Conservation (phyloP, 2,113 vertebrate genomes). For the Emydocephalus ijimae region DNA sequence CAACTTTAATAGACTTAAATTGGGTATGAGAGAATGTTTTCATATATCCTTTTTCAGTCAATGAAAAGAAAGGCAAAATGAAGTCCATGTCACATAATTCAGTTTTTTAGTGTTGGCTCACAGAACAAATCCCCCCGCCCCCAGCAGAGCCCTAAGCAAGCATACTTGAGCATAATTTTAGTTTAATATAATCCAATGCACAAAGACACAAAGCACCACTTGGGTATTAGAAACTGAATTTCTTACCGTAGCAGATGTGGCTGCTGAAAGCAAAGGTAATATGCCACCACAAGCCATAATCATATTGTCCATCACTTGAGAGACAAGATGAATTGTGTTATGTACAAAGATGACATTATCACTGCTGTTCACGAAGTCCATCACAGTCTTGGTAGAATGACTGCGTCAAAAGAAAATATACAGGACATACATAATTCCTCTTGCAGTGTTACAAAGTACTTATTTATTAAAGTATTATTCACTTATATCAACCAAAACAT, state of each 20-base stretch:
- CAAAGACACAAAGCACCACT: constrained; percentile 6
- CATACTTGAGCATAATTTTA: not conserved
- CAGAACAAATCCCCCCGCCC: not conserved
- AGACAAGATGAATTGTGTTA: constrained; percentile 96
- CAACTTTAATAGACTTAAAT: not conserved
- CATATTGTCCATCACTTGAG: constrained; percentile 97
- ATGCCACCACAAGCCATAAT: constrained; percentile 98
- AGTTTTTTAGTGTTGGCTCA: not conserved
- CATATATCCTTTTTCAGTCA: not conserved
- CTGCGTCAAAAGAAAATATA: constrained; percentile 67
- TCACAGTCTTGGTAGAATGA: constrained; percentile 94
- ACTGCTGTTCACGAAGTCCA: constrained; percentile 98
- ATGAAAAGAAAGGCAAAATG: not conserved
- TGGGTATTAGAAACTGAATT: constrained; percentile 20
- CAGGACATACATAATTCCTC: not conserved
- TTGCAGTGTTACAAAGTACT: constrained; percentile 3
- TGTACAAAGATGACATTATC: constrained; percentile 97
- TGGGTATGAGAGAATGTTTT: not conserved
- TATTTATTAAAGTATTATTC: not conserved
- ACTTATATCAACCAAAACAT: not conserved
- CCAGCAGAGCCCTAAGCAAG: not conserved
- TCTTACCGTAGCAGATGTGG: constrained; percentile 93
- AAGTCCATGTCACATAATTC: not conserved
- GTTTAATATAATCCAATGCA: constrained; percentile 18
- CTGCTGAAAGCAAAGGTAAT: constrained; percentile 92